Percentiles rank a stretch among this genome's conserved stretches.
phyloP scores from a whole-genome alignment of 2,797 vertebrate genomes.

The Rhabdophis nuchalis region DNA sequence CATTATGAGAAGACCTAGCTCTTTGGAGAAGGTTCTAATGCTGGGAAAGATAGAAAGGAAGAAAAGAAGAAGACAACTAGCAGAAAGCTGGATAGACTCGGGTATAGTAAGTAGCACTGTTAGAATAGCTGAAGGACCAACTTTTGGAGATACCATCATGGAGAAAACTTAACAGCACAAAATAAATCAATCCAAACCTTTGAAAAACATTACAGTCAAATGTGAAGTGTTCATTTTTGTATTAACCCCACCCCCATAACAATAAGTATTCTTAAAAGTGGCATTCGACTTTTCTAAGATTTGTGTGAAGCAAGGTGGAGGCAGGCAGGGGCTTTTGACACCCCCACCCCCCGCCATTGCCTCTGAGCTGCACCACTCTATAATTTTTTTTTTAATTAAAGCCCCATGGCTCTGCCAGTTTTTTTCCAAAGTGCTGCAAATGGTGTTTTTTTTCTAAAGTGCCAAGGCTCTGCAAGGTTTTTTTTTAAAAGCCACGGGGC shows the following conservation, averaged over 20 bases:
- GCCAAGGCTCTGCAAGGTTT: too few species aligned
- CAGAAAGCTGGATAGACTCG: not conserved
- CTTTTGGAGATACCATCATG: not conserved
- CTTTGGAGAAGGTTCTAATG: not conserved
- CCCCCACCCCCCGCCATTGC: too few species aligned
- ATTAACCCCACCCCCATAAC: not conserved
- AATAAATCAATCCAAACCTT: not conserved
- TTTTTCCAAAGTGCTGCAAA: too few species aligned
- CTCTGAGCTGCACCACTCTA: too few species aligned
- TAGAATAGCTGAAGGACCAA: not conserved
- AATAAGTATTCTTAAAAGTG: not conserved
- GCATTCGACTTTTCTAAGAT: too few species aligned
- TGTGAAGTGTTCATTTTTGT: not conserved
- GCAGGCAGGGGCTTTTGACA: too few species aligned
- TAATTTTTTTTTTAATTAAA: too few species aligned
- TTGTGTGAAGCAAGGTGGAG: too few species aligned
- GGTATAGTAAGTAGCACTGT: not conserved
- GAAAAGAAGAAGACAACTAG: not conserved
- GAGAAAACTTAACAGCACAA: not conserved
- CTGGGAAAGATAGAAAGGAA: not conserved
- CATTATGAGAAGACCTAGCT: not conserved
- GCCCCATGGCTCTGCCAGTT: too few species aligned
- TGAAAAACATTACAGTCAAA: not conserved
- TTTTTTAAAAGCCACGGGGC: too few species aligned
- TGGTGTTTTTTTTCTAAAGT: too few species aligned